phyloP scores from a whole-genome alignment of 2,113 vertebrate genomes.

The Oreochromis niloticus region DNA sequence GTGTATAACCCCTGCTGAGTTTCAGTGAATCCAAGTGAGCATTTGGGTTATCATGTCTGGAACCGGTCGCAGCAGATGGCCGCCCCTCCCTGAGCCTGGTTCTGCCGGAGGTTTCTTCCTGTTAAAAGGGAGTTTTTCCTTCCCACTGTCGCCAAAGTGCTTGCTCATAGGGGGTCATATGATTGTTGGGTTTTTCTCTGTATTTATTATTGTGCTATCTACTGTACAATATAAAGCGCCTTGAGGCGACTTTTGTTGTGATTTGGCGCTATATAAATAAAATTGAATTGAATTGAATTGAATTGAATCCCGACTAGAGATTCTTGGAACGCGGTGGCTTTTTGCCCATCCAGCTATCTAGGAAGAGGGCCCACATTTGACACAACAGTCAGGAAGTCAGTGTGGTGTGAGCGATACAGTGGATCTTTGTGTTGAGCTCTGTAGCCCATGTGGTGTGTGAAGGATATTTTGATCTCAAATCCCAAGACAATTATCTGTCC shows the following conservation, averaged over 20 bases:
- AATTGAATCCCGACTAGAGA: not conserved
- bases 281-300: too few relatives aligned
- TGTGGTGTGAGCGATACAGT: not conserved
- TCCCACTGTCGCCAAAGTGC: too few relatives aligned
- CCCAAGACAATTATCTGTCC: not conserved
- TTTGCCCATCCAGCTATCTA: not conserved
- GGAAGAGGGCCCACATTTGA: not conserved
- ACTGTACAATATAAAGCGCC: too few relatives aligned
- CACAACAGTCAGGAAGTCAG: not conserved
- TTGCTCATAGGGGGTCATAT: too few relatives aligned
- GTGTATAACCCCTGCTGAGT: not conserved
- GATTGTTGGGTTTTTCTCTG: too few relatives aligned
- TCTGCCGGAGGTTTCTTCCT: too few relatives aligned
- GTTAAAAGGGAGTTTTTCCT: too few relatives aligned
- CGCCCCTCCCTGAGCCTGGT: too few relatives aligned
- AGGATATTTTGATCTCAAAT: not conserved
- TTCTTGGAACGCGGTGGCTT: not conserved
- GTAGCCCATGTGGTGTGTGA: not conserved
- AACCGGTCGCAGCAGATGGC: not conserved
- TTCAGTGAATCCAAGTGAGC: constrained; percentile 27
- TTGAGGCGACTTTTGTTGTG: too few relatives aligned
- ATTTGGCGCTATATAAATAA: too few relatives aligned
- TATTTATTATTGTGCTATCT: too few relatives aligned
- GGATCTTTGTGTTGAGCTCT: not conserved
- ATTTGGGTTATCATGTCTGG: not conserved